Evolutionary conservation across 2,797 vertebrate genomes (phyloP), one percentile per base, ranked within the genome.

Genomic region (Alectoris magna): DNA sequence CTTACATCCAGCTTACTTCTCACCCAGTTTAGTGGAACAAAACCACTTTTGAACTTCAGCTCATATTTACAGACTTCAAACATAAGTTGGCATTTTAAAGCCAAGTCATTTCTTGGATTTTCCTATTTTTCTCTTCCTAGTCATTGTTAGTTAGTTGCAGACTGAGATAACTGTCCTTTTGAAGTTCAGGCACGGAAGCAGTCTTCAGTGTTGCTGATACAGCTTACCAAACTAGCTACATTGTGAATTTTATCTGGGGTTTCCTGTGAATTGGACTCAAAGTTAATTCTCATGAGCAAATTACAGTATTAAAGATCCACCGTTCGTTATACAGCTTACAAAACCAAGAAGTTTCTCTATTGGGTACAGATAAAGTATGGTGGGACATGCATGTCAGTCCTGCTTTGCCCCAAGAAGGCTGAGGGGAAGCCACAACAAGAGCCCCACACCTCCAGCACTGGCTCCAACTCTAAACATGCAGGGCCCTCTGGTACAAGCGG

Each of bases 71-170:
- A 80, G 94, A 66, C 86, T 51, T 97, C 96, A 97, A 97, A 97
- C 86, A 93, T 90, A 97, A 97, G 91, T 74, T 84, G 79, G 76
- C 92, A 87, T 97, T 96, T 96, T 97, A 79, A 96, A 95, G 94
- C 96, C 96, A 95, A 97, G 94, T 88, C 4, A 92, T 97, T 97
- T 96, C 94, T 95, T 96, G 96, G 95, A 85, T 97, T 96, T 96
- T 96, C 93, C 84, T 88, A 88, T 96, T 95, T 96, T 95, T 95
- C 91, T 96, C 96, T 96, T 94, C 91, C 88, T 97, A 88, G 90
- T 94, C 78, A 91, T 96, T 97, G 96, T 97, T 95, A 97, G 90
- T 93, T 93, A 96, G 97, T 97, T 96, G 97, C 91, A 97, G 96
- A 97, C 96, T 70, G 80, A 88, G 96, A 97, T 97, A 97, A 97